A percentile compares a stretch with the other conserved stretches of the same genome.
These are phyloP conservation scores for Montipora capricornis DNA, from an alignment of 64 coral and sea anemone species.

Conservation along the genomic window DNA sequence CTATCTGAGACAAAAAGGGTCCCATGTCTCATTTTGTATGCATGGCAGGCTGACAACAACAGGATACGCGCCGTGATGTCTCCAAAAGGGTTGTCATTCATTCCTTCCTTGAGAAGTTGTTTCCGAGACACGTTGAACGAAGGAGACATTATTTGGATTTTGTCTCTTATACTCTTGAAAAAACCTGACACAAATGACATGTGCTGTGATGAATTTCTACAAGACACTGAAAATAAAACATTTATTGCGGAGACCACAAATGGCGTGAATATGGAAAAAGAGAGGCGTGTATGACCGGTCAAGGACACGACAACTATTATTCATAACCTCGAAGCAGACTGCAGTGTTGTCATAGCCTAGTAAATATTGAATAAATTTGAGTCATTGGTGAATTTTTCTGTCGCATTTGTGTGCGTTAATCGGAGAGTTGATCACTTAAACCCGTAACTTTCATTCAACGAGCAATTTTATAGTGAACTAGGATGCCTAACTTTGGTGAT, in stretches of 20 bases:
- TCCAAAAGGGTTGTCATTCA: not conserved
- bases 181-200: slow-evolving; percentile 28
- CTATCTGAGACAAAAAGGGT: not conserved
- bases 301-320: not conserved
- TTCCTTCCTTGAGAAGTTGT: slow-evolving; percentile 4
- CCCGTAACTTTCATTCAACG: no score
- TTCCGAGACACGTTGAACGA: slow-evolving; percentile 25
- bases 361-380: slow-evolving; percentile 43
- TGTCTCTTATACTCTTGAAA: slow-evolving; percentile 9
- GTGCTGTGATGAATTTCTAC: slow-evolving; percentile 43
- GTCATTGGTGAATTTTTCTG: not conserved
- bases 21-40: slow-evolving; percentile 12
- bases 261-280: not conserved
- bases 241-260: slow-evolving; percentile 32
- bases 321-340: not conserved
- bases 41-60: not conserved
- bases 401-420: no score
- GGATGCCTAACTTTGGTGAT: not conserved
- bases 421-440: no score
- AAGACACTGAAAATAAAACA: not conserved
- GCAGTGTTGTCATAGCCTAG: not conserved
- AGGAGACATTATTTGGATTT: slow-evolving; percentile 32
- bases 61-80: slow-evolving; percentile 31
- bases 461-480: no score
- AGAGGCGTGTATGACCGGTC: not conserved